Evolutionary conservation across 2,113 vertebrate species (phyloP).

Genomic region (Dunckerocampus dactyliophorus): DNA sequence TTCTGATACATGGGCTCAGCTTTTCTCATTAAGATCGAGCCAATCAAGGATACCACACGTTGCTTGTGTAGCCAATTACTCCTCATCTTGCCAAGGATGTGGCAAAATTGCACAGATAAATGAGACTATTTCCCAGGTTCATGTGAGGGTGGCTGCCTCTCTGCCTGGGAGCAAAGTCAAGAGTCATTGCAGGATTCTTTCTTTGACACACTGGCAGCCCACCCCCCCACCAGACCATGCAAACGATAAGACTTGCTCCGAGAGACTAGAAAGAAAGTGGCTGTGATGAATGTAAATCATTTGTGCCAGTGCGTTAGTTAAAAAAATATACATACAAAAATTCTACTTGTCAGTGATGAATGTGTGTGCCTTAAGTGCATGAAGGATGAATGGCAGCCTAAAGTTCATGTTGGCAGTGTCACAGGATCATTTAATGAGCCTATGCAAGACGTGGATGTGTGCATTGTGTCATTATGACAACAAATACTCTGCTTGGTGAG

Average conservation of each 20-base stretch:
- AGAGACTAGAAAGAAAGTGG: constrained; percentile 34
- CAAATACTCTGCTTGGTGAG: background rate
- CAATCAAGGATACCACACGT: background rate
- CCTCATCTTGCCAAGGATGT: background rate
- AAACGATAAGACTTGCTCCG: constrained; percentile 20
- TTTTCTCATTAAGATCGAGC: background rate
- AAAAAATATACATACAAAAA: background rate
- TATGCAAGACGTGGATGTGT: constrained; percentile 4
- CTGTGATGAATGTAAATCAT: constrained; percentile 38
- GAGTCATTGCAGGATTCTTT: constrained; percentile 19
- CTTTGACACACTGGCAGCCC: constrained; percentile 4
- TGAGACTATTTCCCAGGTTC: background rate
- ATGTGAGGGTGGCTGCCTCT: constrained; percentile 13
- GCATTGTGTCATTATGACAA: background rate
- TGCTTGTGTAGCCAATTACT: background rate
- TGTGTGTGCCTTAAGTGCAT: constrained; percentile 24
- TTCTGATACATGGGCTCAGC: too few species aligned
- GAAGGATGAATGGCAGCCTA: constrained; percentile 37
- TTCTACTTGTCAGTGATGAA: constrained; percentile 41
- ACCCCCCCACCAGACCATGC: constrained; percentile 1
- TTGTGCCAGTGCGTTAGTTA: constrained; percentile 8
- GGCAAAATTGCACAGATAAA: background rate
- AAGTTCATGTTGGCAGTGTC: constrained; percentile 5
- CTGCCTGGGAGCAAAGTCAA: constrained; percentile 26
- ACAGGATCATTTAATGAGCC: constrained; percentile 13